Evolutionary conservation across 2,797 vertebrate genomes (phyloP).

Genomic region (Arnoldichthys spilopterus): DNA sequence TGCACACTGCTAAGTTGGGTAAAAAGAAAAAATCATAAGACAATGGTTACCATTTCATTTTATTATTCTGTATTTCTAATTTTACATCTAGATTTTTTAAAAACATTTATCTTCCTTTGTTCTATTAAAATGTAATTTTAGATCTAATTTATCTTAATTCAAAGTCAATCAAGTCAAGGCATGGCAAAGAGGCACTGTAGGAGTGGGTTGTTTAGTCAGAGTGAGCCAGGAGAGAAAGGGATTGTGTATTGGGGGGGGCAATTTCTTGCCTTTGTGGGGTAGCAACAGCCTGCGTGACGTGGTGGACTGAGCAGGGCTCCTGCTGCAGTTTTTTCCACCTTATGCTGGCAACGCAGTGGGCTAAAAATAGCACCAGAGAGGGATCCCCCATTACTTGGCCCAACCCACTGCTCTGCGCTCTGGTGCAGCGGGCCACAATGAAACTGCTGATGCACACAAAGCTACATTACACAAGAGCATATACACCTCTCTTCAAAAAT

Average conservation of each 20-base stretch:
- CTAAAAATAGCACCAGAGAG: slow-evolving; percentile 78
- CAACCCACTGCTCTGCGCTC: slow-evolving; percentile 67
- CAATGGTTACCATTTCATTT: too few species aligned
- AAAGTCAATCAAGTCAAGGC: too few species aligned
- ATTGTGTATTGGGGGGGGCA: not conserved
- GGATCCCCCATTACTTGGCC: slow-evolving; percentile 68
- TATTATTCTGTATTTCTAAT: not conserved
- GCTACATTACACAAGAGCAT: slow-evolving; percentile 26
- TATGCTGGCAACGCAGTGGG: slow-evolving; percentile 50
- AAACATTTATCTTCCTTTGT: not conserved
- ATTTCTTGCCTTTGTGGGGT: slow-evolving; percentile 50
- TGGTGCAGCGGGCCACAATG: slow-evolving; percentile 67
- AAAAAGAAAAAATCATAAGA: too few species aligned
- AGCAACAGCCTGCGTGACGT: slow-evolving; percentile 66
- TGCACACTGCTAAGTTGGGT: not conserved
- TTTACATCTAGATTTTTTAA: not conserved
- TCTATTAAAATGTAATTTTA: too few species aligned
- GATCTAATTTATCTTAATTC: too few species aligned
- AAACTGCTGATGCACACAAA: slow-evolving; percentile 45
- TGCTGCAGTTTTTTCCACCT: slow-evolving; percentile 64
- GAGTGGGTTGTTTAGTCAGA: slow-evolving; percentile 51
- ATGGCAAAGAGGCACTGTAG: slow-evolving; percentile 40
- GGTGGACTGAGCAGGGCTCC: slow-evolving; percentile 69
- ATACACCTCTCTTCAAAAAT: not conserved
- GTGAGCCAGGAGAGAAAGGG: slow-evolving; percentile 34